Base-by-base conservation (phyloP, 2,888 invertebrate species). In the Alsophila aescularia region DNA sequence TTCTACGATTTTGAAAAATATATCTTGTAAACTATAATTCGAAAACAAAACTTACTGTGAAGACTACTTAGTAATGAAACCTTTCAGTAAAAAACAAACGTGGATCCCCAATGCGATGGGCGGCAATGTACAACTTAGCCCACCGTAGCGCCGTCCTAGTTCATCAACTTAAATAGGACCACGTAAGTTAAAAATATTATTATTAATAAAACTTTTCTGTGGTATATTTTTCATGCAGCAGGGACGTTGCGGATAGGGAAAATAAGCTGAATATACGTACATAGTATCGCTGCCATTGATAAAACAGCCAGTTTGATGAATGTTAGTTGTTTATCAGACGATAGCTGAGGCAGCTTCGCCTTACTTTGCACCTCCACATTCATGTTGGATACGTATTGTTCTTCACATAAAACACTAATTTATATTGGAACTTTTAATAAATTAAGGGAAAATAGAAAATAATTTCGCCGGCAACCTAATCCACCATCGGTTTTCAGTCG, bases 201-300 rank as follows among this genome's bases (percentile, higher is more conserved):
- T 12, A 29, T 14, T 21, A 45, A 0, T 29, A 29, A 31, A 35
- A 18, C 9, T 1, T 9, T n/a, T 18, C 9, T 42, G 12, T 10
- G 12, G 16, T 37, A 3, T 13, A 13, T 12, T 21, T 47, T 44
- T 24, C 34, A 40, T 6, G 10, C 6, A 24, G 3, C 1, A 35
- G 21, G 16, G 15, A 31, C 14, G 42, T 18, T 39, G 29, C 6
- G 15, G 15, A 9, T 5, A 29, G 12, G 14, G 16, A 43, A 52
- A 39, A 27, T n/a, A 34, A 35, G 27, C 53, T 8, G 35, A 34
- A 53, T 64, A 64, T 77, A 95, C 97, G 95, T 93, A 98, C 98
- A 98, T 74, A 99, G 92, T 79, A 98, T 95, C 51, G 97, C 96
- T 71, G 98, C 98, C 83, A 98, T 93, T 45, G 98, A 95, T 69